phyloP scores from a whole-genome alignment of 2,888 invertebrate species.

The Apocheima hispidaria region DNA sequence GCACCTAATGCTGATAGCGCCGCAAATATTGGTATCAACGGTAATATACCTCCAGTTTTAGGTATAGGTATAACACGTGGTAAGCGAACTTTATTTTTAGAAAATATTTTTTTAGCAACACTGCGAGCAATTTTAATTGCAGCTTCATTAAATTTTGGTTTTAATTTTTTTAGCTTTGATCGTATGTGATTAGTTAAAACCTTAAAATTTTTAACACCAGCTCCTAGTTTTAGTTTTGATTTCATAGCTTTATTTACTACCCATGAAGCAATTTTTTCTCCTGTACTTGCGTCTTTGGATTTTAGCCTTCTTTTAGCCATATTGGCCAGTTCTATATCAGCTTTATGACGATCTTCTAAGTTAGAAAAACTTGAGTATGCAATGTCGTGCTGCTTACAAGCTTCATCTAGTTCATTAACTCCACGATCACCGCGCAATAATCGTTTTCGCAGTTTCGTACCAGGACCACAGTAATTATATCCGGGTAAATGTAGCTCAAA shows the following conservation, averaged over 20 bases:
- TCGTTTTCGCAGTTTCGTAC: constrained; percentile 50
- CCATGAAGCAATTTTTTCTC: constrained; percentile 16
- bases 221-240: constrained; percentile 1
- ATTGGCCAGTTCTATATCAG: not conserved
- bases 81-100: not conserved
- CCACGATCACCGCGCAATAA: constrained; percentile 57
- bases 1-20: not conserved
- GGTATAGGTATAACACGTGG: not conserved
- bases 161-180: too few relatives aligned
- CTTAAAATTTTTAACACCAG: not conserved
- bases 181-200: not conserved
- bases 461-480: constrained; percentile 49
- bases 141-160: too few relatives aligned
- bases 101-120: not conserved
- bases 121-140: not conserved
- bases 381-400: constrained; percentile 46
- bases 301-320: too few relatives aligned
- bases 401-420: constrained; percentile 42
- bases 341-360: constrained; percentile 9
- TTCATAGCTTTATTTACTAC: constrained; percentile 24
- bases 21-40: too few relatives aligned
- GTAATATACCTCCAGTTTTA: not conserved
- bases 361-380: constrained; percentile 33
- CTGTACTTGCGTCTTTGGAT: not conserved
- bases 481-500: constrained; percentile 49